Evolutionary conservation across 1,140 invertebrate species (phyloP).

Genomic region (Sitobion miscanthi): DNA sequence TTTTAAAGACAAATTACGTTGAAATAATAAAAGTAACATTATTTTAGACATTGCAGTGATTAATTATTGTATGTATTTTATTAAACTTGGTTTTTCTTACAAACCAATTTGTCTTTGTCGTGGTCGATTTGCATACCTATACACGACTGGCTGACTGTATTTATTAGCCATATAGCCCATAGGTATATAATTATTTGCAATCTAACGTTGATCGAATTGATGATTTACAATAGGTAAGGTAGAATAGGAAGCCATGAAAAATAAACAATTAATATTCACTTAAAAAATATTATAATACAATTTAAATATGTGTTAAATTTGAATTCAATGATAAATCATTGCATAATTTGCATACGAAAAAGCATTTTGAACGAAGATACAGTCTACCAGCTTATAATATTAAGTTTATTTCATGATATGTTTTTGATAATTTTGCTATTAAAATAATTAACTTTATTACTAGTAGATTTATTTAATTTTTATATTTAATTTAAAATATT

Average conservation of each 20-base stretch:
- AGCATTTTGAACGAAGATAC: no score
- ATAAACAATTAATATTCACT: not conserved
- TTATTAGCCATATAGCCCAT: no score
- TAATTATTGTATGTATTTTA: not conserved
- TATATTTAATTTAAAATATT: no score
- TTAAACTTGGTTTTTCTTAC: not conserved
- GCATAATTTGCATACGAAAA: no score
- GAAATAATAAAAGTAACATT: not conserved
- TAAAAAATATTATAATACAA: not conserved
- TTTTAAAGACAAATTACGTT: not conserved
- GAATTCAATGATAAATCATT: no score
- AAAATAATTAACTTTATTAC: no score
- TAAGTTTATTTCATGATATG: no score
- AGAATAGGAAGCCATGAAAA: not conserved
- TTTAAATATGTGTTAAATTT: not conserved
- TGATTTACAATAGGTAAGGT: not conserved
- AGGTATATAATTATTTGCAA: not conserved
- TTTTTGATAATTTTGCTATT: no score
- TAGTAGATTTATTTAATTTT: no score
- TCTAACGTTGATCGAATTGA: not conserved
- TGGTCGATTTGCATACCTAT: not conserved
- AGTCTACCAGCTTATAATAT: no score
- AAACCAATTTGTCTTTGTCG: not conserved
- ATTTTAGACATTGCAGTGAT: not conserved
- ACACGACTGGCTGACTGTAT: not conserved